Evolutionary conservation across 1,140 invertebrate genomes (phyloP), one percentile per base, ranked within the genome.

Genomic region (Fopius arisanus): DNA sequence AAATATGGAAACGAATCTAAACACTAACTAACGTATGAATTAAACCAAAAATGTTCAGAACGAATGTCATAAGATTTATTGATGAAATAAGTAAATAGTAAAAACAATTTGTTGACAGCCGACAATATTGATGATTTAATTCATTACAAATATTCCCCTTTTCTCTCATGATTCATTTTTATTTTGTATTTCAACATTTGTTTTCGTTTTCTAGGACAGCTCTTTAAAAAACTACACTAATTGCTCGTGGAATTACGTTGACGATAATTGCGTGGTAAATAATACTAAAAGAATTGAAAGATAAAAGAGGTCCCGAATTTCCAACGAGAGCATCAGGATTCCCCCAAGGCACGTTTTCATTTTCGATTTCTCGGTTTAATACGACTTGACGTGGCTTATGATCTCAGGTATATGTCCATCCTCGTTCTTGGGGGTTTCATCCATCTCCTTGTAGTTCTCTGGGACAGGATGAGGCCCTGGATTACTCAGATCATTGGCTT

Each of bases 401-500:
- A 75, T 70, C 21, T 78, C 66, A 40, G 54, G 48, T 14, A 37
- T 66, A 33, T 62, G 48, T 72, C 70, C 79, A 71, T 77, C 77
- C 31, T 75, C 70, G 29, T 75, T 72, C 43, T 77, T 75, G 12
- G 74, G 74, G n/a, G 76, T 31, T 43, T 82, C 80, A 29, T 80
- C 81, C 0, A 81, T 70, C 33, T 87, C 83, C 21, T 83, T 82
- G 62, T 86, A 85, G 73, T 86, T 77, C 63, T 85, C 79, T 4
- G 84, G 85, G 1, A 88, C 78, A 7, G 81, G 80, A 67, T 84
- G 80, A 16, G 85, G 86, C 62, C 85, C 83, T 0, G 86, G 86
- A 51, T 82, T 77, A 28, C 79, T 86, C 67, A 89, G 67, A 71
- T 88, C 82, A 28, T 87, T 86, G 0, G 87, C 83, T 69, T 91